Base-by-base conservation (phyloP, 2,113 vertebrate species). In the Platichthys flesus region DNA sequence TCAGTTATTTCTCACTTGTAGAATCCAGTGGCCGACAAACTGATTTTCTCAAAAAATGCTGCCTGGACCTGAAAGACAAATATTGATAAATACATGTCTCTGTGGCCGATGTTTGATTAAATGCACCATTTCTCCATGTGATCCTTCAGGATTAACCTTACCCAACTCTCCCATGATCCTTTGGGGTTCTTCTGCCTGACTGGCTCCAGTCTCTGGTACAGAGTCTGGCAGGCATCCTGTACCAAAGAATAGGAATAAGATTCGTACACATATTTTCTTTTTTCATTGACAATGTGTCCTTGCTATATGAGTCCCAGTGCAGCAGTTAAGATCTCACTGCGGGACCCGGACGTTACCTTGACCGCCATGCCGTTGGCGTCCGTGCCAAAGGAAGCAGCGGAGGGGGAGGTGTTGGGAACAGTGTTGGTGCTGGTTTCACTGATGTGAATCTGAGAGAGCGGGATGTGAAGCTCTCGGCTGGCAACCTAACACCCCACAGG, bases 361-460 rank as follows among this genome's bases (percentile, higher is more conserved):
- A 97, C 94, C 0, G 97, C 97, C 94, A 95, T 96, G 79, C 96
- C 96, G 2, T 97, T 98, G 87, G 95, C 93, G 9, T 98, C 97
- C 0, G 97, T 95, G 0, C 97, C 95, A 2, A 94, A 85, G 71
- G 97, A 99, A 0, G 94, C 96, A 0, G 69, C 95, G 0, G 96
- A 95, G 0, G 94, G 93, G 16, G 89, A 86, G 0, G 96, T 93
- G 82, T 98, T 98, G 16, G 97, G 96, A 16, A 98, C 94, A 0
- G 88, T 93, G 57, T 80, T 86, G 18, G 97, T 98, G 90, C 94
- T 96, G 0, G 95, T 98, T 83, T 97, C 96, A 64, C 92, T 94
- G 82, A 97, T 93, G 89, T 96, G 94, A 84, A 98, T 90, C 15
- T 72, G 47, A 0, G 94, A 95, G 61, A 92, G 55, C 0, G 96